These are phyloP conservation scores for Podarcis muralis DNA, from an alignment of 2,113 vertebrate species.

Conservation along the genomic window DNA sequence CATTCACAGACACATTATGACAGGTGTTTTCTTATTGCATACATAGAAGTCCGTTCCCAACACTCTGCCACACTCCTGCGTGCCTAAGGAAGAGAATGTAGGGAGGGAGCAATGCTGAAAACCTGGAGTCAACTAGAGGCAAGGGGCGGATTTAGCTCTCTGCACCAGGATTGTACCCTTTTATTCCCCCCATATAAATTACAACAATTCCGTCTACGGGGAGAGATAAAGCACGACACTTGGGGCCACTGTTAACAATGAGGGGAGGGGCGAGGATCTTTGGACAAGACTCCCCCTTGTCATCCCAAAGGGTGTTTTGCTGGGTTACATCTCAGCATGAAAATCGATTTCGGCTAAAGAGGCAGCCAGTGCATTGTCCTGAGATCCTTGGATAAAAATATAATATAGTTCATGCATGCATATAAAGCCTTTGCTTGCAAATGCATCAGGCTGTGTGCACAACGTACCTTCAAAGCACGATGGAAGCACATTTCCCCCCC, in stretches of 20 bases:
- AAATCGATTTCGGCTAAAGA: background rate
- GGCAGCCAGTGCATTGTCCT: background rate
- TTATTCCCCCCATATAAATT: background rate
- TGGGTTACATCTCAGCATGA: background rate
- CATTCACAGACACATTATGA: conserved; percentile 13
- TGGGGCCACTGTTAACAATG: no score
- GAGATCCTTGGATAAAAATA: conserved; percentile 2
- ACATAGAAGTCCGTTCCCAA: background rate
- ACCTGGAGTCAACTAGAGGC: background rate
- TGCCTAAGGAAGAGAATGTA: background rate
- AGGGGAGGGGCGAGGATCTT: background rate
- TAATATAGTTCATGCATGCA: background rate
- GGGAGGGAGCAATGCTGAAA: background rate
- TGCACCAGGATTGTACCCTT: background rate
- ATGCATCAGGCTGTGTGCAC: background rate
- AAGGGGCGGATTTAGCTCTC: background rate
- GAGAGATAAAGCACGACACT: background rate
- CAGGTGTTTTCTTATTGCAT: background rate
- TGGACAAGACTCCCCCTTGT: background rate
- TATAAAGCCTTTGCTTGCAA: background rate
- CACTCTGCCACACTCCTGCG: background rate
- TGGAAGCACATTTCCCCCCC: no score
- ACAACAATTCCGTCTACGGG: background rate
- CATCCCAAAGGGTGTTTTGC: background rate
- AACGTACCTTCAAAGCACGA: no score